phyloP scores from a whole-genome alignment of 2,888 invertebrate genomes.

The Stramonita haemastoma region DNA sequence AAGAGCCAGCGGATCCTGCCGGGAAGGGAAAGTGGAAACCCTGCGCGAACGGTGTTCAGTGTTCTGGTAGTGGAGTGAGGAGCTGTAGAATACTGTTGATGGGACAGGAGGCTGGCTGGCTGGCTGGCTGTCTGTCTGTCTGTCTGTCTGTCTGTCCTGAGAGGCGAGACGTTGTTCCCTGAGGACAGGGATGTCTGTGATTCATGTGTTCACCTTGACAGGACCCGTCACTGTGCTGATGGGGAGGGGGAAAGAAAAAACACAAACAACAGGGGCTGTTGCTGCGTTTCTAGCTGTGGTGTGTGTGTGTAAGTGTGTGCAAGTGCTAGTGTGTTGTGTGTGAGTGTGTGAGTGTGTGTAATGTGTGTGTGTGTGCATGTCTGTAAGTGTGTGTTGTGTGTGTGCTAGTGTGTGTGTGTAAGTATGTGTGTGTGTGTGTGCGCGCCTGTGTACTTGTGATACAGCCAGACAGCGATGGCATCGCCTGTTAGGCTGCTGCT shows the following conservation, averaged over 20 bases:
- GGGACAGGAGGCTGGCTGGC: neutral
- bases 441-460: no score
- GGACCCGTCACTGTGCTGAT: slow-evolving; percentile 9
- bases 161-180: slow-evolving; percentile 12
- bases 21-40: neutral
- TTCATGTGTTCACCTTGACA: slow-evolving; percentile 9
- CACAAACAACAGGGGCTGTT: no score
- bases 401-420: neutral
- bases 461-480: slow-evolving; percentile 1
- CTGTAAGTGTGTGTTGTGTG: neutral
- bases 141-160: neutral
- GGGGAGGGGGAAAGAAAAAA: neutral
- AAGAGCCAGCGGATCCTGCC: neutral
- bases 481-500: neutral
- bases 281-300: slow-evolving; percentile 5
- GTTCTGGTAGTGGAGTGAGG: neutral
- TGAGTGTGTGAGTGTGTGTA: no score
- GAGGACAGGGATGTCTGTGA: neutral
- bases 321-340: neutral
- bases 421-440: no score
- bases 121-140: no score
- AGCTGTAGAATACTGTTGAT: neutral
- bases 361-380: no score
- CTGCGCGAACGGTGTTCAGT: neutral
- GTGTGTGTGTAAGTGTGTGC: neutral